A percentile compares a stretch with the other conserved stretches of the same genome.
Evolutionary conservation across 37 sponge, comb jelly and placozoan species (phyloP).

Genomic region (Halichondria panicea): DNA sequence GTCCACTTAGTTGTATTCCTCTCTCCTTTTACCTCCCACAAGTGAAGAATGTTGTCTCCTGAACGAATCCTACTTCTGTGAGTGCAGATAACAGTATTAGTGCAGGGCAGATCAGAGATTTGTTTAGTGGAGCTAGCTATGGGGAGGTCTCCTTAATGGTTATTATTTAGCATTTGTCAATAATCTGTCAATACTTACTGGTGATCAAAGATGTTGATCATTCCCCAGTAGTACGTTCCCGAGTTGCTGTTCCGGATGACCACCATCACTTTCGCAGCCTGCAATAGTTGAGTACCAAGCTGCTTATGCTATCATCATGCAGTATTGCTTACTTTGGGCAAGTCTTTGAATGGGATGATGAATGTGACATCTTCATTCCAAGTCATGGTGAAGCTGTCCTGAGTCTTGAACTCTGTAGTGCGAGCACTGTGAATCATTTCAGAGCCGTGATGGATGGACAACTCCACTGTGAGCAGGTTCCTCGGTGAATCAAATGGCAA

Average conservation of each 20-base stretch:
- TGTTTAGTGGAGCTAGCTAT: neutral
- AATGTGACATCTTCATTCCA: constrained; percentile 35
- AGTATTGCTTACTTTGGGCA: constrained; percentile 44
- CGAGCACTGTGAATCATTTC: neutral
- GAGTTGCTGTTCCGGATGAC: neutral
- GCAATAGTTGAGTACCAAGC: neutral
- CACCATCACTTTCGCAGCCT: constrained; percentile 51
- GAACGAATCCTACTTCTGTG: neutral
- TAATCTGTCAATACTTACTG: neutral
- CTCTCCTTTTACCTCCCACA: neutral
- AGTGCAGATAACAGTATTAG: neutral
- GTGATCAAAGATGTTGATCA: constrained; percentile 43
- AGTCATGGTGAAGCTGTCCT: neutral
- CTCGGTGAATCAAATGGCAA: neutral
- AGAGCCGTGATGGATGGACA: constrained; percentile 53
- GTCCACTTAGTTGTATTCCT: neutral
- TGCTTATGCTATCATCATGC: neutral
- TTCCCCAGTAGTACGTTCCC: constrained; percentile 33
- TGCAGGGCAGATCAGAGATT: neutral
- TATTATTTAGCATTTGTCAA: neutral
- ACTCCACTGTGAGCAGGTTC: constrained; percentile 14
- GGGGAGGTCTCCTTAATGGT: neutral
- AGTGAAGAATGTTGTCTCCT: neutral
- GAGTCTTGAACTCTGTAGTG: neutral
- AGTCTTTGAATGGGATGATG: constrained; percentile 24